These are phyloP conservation scores for Tragelaphus scriptus DNA, from an alignment of 2,113 vertebrate genomes.

Conservation along the genomic window DNA sequence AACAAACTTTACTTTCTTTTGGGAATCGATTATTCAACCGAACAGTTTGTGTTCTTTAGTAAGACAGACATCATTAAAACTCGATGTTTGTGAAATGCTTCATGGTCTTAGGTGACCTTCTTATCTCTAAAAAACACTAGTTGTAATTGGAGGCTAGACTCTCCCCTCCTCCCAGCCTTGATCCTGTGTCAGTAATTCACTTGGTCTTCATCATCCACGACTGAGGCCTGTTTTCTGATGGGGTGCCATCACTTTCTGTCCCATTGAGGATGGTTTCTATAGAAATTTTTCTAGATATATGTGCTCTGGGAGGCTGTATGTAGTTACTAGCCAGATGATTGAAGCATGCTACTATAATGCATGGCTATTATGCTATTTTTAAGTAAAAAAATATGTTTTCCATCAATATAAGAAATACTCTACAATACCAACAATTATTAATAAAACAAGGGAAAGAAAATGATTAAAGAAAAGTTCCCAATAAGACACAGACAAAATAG, in stretches of 20 bases:
- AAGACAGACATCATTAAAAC: neutral
- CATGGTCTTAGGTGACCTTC: neutral
- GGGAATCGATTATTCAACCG: neutral
- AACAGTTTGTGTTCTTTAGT: neutral
- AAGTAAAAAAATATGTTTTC: constrained; percentile 13
- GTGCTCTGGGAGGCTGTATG: neutral
- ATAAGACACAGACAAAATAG: neutral
- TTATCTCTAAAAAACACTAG: neutral
- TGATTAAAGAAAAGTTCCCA: neutral
- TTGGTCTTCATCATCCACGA: neutral
- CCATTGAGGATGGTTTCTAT: constrained; percentile 30
- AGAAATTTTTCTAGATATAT: neutral
- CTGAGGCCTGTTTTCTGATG: neutral
- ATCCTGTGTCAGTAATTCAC: neutral
- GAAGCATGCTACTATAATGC: neutral
- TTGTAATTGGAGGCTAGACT: neutral
- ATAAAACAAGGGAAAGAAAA: neutral
- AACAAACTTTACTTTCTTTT: neutral
- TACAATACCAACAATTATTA: neutral
- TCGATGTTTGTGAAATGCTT: neutral
- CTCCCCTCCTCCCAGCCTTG: rapidly evolving
- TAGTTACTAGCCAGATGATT: constrained; percentile 25
- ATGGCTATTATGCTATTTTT: neutral
- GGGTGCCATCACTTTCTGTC: neutral
- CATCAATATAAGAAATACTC: neutral